Evolutionary conservation across 2,113 vertebrate species (phyloP).

Genomic region (Litocranius walleri): DNA sequence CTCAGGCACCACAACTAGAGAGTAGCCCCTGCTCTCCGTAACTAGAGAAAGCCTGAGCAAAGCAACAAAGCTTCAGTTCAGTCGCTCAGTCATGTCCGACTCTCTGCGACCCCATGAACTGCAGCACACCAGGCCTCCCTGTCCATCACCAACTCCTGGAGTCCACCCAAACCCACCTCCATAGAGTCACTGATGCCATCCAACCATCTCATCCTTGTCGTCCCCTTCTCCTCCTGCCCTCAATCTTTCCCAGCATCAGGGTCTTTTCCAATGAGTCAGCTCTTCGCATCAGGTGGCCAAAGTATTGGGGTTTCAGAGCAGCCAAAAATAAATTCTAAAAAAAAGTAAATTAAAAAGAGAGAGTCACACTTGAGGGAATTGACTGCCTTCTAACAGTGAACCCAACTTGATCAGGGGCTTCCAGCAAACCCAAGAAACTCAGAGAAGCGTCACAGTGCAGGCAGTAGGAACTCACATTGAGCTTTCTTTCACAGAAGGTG

Average conservation of each 20-base stretch:
- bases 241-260: too few species aligned
- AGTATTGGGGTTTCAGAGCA: too few species aligned
- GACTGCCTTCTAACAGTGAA: background rate
- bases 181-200: background rate
- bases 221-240: too few species aligned
- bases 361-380: background rate
- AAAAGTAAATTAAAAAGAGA: background rate
- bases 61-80: background rate
- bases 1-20: background rate
- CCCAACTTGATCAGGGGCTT: background rate
- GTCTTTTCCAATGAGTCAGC: too few species aligned
- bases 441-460: background rate
- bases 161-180: too few species aligned
- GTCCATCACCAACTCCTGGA: too few species aligned
- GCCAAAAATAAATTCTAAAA: background rate
- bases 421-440: background rate
- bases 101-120: too few species aligned
- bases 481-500: background rate
- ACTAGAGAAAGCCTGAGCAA: background rate
- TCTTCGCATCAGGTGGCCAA: too few species aligned
- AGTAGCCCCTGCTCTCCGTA: background rate
- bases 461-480: background rate
- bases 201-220: too few species aligned
- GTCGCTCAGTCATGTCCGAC: too few species aligned
- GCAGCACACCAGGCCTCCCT: too few species aligned